Evolutionary conservation across 2,888 invertebrate species (phyloP), one percentile per base, ranked within the genome.

Genomic region (Ellobium chinense): DNA sequence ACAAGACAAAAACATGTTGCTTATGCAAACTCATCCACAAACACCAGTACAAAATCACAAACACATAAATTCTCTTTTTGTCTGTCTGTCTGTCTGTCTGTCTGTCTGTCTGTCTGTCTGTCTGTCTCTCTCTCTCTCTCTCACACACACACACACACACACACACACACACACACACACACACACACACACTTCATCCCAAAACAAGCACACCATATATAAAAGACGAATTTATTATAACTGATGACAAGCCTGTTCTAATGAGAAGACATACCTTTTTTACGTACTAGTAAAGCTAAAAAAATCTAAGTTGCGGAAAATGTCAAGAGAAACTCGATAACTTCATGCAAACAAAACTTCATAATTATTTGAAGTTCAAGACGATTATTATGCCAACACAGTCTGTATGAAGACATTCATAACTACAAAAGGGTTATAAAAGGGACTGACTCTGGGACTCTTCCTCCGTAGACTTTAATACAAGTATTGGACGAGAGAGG

Each of bases 61-160:
- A 29, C 46, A 31, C 70, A 29, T 21, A 24, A 2, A 54, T 46
- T 54, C 70, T 60, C 58, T 60, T 24, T 73, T 36, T 36, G 34
- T 73, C 58, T 36, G 27, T 73, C 73, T 36, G 36, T 73, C 73
- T 58, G 5, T 54, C 58, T 56, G 21, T 37, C 75, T 39, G 36
- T 31, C 75, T 37, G 62, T 63, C 63, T 39, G 31, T 69, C 69
- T 24, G 18, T 39, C 69, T 39, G 18, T 63, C 65, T 65, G 62
- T 65, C 65, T 39, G 36, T 75, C 63, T 63, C 63, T 46, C 63
- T 75, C 46, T 62, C 70, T 78, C 62, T 78, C 46, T 39, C 58
- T 58, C 60, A 29, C 24, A 56, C 56, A 56, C 56, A n/a, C 24
- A 21, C 24, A 56, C 56, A 56, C 21, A 24, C 56, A n/a, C n/a